Conservation (phyloP, 2,888 invertebrate species). For the Dorcus parallelipipedus region DNA sequence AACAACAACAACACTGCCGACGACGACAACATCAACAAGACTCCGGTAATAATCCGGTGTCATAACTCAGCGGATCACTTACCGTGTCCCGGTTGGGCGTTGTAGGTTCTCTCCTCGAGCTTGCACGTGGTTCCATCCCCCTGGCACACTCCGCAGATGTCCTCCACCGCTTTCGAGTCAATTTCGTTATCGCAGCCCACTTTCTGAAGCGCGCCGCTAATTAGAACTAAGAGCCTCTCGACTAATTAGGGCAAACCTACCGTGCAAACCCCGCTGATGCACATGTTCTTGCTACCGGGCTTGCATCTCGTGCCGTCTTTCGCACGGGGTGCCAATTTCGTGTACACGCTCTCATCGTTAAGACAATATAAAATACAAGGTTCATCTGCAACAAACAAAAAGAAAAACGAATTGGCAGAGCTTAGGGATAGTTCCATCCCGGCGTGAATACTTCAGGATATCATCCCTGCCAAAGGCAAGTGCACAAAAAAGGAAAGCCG, state of each 20-base stretch:
- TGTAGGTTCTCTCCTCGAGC: slow-evolving; percentile 56
- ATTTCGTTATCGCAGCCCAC: slow-evolving; percentile 66
- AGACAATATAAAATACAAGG: slow-evolving; percentile 63
- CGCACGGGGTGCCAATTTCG: slow-evolving; percentile 57
- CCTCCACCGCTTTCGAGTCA: slow-evolving; percentile 62
- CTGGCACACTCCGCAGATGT: slow-evolving; percentile 65
- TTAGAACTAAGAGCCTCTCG: background rate
- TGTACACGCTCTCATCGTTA: slow-evolving; percentile 56
- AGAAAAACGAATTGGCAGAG: background rate
- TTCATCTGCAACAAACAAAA: slow-evolving; percentile 39
- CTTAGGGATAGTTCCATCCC: too few species aligned
- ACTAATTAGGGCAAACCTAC: slow-evolving; percentile 45
- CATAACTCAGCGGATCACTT: slow-evolving; percentile 4
- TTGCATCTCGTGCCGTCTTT: slow-evolving; percentile 64
- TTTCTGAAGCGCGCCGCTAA: slow-evolving; percentile 46
- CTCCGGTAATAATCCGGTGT: too few species aligned
- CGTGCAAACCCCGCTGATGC: slow-evolving; percentile 60
- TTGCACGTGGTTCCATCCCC: slow-evolving; percentile 66
- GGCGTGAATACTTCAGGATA: too few species aligned
- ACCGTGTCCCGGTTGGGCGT: slow-evolving; percentile 38
- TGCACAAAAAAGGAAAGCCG: too few species aligned
- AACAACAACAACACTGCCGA: too few species aligned
- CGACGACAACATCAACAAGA: too few species aligned
- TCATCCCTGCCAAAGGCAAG: too few species aligned
- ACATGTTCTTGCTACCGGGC: slow-evolving; percentile 60